Evolutionary conservation across 1,140 invertebrate species (phyloP).

Genomic region (Coenobita brevimanus): DNA sequence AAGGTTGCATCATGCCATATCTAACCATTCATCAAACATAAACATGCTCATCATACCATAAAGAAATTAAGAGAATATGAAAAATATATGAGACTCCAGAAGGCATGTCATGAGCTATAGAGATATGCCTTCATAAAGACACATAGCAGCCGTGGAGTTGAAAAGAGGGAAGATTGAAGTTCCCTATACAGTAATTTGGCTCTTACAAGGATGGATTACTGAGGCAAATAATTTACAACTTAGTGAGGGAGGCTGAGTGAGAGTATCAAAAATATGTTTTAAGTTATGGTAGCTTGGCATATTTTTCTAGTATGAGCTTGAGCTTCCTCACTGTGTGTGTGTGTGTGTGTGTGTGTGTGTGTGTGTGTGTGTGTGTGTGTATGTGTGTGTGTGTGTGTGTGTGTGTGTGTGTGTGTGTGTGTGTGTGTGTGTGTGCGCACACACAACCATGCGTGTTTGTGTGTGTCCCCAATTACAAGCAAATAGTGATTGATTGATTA

Average conservation of each 20-base stretch:
- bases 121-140: no score
- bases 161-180: background rate
- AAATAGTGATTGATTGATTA: no score
- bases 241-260: background rate
- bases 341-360: slow-evolving; percentile 6
- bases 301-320: background rate
- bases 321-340: background rate
- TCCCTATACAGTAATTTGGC: background rate
- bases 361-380: background rate
- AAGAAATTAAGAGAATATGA: no score
- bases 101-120: no score
- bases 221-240: background rate
- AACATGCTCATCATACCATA: no score
- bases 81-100: no score
- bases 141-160: no score
- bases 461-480: no score
- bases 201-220: background rate
- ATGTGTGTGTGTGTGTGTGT: slow-evolving; percentile 1
- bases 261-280: background rate
- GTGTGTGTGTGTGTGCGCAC: no score
- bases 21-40: no score
- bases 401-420: slow-evolving; percentile 9
- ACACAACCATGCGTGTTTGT: no score
- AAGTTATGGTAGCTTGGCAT: background rate
- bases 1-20: no score